phyloP scores from a whole-genome alignment of 2,888 invertebrate genomes.

The Drosophila meridionalis region DNA sequence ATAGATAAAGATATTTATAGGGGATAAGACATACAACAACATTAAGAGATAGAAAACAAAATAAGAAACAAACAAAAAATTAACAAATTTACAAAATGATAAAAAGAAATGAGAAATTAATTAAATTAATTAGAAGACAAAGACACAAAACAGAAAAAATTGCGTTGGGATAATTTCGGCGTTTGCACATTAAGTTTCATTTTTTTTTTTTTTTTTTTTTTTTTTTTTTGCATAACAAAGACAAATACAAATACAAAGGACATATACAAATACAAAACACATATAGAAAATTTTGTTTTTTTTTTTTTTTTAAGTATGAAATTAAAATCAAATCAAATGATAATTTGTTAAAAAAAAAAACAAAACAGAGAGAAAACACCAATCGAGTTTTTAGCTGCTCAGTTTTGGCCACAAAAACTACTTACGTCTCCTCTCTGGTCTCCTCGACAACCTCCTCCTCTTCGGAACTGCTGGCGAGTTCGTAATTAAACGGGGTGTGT shows the following conservation, averaged over 20 bases:
- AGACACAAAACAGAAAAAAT: conserved; percentile 54
- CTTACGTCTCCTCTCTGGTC: conserved; percentile 85
- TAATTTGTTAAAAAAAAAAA: conserved; percentile 38
- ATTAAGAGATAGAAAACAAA: conserved; percentile 56
- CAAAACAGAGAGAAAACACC: conserved; percentile 51
- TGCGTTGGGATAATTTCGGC: conserved; percentile 32
- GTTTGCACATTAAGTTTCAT: conserved; percentile 50
- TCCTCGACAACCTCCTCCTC: conserved; percentile 85
- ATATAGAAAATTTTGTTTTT: conserved; percentile 50
- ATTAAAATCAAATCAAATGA: conserved; percentile 44
- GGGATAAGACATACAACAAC: conserved; percentile 61
- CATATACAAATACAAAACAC: conserved; percentile 58
- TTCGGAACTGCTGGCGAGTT: conserved; percentile 83
- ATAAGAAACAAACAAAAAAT: conserved; percentile 52
- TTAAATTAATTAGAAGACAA: conserved; percentile 60
- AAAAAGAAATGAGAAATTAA: conserved; percentile 25
- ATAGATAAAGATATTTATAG: neutral
- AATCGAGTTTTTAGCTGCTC: conserved; percentile 62
- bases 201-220: conserved; percentile 5
- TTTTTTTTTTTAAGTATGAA: neutral
- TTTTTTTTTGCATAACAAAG: conserved; percentile 44
- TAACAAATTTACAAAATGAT: conserved; percentile 52
- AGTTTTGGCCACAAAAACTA: conserved; percentile 69
- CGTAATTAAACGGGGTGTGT: conserved; percentile 73
- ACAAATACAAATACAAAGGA: conserved; percentile 41